These are phyloP conservation scores for Epinephelus malabaricus DNA, from an alignment of 2,797 vertebrate genomes.

Conservation along the genomic window DNA sequence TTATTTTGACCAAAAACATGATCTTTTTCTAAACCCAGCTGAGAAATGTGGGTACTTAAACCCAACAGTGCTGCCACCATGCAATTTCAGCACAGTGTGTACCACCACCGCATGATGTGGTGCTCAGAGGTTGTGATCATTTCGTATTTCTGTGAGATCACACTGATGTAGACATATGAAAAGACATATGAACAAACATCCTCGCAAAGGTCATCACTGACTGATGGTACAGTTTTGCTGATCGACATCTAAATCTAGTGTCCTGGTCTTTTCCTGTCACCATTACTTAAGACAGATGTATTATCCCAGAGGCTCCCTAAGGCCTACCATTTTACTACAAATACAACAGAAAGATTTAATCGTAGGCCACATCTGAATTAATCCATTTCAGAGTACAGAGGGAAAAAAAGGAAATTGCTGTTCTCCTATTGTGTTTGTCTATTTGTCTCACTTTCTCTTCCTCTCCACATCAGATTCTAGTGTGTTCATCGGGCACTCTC, in stretches of 20 bases:
- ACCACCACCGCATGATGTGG: no score
- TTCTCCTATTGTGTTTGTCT: conserved; percentile 25
- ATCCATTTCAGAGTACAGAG: conserved; percentile 1
- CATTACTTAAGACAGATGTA: conserved; percentile 34
- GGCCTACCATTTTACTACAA: conserved; percentile 20
- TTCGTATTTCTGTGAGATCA: no score
- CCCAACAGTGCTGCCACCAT: no score
- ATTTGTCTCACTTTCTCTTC: conserved; percentile 8
- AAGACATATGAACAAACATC: conserved; percentile 1
- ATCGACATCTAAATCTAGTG: conserved; percentile 50
- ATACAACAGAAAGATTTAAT: conserved; percentile 29
- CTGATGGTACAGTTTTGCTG: conserved; percentile 37
- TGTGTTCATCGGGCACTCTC: conserved; percentile 22
- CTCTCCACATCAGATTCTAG: conserved; percentile 5
- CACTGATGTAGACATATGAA: background rate
- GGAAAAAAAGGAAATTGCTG: background rate
- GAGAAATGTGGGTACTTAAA: no score
- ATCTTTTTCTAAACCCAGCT: no score
- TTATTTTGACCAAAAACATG: no score
- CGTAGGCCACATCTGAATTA: conserved; percentile 10
- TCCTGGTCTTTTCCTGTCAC: conserved; percentile 13
- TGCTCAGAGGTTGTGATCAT: no score
- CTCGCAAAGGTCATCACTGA: conserved; percentile 48
- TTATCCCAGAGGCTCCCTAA: conserved; percentile 33
- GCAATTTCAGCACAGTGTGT: no score